These are phyloP conservation scores for Pavo muticus DNA, from an alignment of 2,113 vertebrate genomes.

Conservation along the genomic window DNA sequence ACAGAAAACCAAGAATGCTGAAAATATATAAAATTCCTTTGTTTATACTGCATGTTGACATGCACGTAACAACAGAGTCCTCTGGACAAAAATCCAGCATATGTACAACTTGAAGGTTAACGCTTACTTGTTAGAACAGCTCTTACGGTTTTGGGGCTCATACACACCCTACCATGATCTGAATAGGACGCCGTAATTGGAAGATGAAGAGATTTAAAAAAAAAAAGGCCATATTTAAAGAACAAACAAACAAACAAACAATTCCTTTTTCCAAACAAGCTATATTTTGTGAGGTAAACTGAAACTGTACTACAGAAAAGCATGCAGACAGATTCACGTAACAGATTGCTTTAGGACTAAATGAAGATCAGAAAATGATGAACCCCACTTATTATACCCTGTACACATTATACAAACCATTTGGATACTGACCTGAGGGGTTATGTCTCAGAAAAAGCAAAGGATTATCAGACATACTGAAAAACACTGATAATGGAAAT, in stretches of 20 bases:
- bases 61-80: background rate
- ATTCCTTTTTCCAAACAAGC: background rate
- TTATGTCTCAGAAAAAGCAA: background rate
- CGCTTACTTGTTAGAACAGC: background rate
- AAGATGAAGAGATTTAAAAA: background rate
- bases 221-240: background rate
- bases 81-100: background rate
- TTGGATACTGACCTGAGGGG: background rate
- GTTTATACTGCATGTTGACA: background rate
- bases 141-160: background rate
- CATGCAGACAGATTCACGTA: background rate
- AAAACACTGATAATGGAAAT: slow-evolving; percentile 19
- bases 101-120: background rate
- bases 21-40: background rate
- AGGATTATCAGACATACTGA: background rate
- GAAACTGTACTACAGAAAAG: background rate
- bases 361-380: background rate
- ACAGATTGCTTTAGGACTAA: background rate
- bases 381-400: background rate
- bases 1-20: background rate
- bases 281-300: background rate
- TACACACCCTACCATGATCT: background rate
- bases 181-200: background rate
- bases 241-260: background rate
- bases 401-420: background rate